Base-by-base conservation (phyloP, 1,140 invertebrate genomes). In the Drosophila insularis region DNA sequence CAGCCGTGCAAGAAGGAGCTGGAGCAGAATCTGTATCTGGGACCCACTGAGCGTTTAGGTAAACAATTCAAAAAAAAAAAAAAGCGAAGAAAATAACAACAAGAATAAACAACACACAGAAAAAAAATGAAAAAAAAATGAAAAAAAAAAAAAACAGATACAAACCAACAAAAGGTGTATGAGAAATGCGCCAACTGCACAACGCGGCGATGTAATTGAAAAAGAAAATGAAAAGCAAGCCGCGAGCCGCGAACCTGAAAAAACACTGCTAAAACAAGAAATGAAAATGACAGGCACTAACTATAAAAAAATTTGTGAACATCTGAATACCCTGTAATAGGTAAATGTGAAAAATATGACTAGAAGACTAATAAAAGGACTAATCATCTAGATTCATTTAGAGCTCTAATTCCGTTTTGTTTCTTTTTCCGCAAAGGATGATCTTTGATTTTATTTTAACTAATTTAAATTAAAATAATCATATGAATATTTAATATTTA, bases 221-320 rank as follows among this genome's bases (percentile, higher is more conserved):
- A 87, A 86, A 68, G 84, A 82, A 89, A 87, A 87, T 87, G 82
- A 81, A 87, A 86, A 87, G 58, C 76, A 71, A 71, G 79, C 82
- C 82, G 79, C 72, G 68, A 69, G 78, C 81, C 82, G 79, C 72
- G 68, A 69, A 74, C 81, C 64, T 74, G 53, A 69, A 64, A 55
- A 56, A 76, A 40, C 68, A 71, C 37, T 74, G 65, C 32, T 10
- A 35, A 69, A 68, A 78, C 60, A 78, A 54, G 67, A 75, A 64
- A 71, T 76, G 43, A 80, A 80, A 71, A 56, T 56, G 54, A 27
- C 27, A 5, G 31, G 32, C 7, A 35, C 32, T 35, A 35, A 35
- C 32, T 11, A 19, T 4, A 11, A 8, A 50, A 11, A 27, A 65
- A 54, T 81, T 66, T 61, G 67, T 71, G 56, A 7, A 54, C 2